Evolutionary conservation across 1,140 invertebrate genomes (phyloP).

Genomic region (Hylaeus volcanicus): DNA sequence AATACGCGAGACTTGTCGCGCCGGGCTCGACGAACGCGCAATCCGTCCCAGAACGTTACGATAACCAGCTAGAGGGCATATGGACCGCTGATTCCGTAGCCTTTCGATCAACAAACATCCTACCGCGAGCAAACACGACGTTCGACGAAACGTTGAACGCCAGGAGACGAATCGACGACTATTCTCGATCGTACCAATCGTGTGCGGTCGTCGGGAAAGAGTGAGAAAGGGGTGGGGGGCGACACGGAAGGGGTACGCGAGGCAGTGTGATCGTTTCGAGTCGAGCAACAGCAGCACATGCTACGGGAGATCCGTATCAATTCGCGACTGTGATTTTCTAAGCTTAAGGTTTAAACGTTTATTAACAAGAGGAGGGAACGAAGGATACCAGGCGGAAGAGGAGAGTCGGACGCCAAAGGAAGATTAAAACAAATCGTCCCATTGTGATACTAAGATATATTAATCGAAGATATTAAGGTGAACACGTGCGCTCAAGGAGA

Average conservation of each 20-base stretch:
- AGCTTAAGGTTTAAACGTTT: slow-evolving; percentile 64
- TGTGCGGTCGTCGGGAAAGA: slow-evolving; percentile 1
- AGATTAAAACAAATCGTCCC: slow-evolving; percentile 47
- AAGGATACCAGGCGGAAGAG: not conserved
- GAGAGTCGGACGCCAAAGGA: slow-evolving; percentile 2
- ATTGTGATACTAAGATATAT: slow-evolving; percentile 73
- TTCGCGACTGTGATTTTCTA: slow-evolving; percentile 72
- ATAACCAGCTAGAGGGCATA: not conserved
- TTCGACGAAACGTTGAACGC: not conserved
- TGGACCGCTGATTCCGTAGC: too few species aligned
- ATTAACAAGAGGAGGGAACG: not conserved
- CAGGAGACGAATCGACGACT: slow-evolving; percentile 26
- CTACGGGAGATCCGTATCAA: slow-evolving; percentile 60
- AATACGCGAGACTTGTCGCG: slow-evolving; percentile 14
- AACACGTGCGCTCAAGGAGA: slow-evolving; percentile 57
- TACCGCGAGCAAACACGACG: too few species aligned
- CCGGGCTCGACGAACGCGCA: slow-evolving; percentile 19
- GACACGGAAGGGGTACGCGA: not conserved
- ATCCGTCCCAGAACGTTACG: slow-evolving; percentile 38
- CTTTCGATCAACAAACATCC: too few species aligned
- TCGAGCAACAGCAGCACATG: slow-evolving; percentile 37
- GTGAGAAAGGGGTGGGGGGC: too few species aligned
- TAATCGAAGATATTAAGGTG: slow-evolving; percentile 35
- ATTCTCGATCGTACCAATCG: slow-evolving; percentile 27
- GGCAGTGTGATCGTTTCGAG: slow-evolving; percentile 19